Evolutionary conservation across 2,888 invertebrate species (phyloP).

Genomic region (Acronicta aceris): DNA sequence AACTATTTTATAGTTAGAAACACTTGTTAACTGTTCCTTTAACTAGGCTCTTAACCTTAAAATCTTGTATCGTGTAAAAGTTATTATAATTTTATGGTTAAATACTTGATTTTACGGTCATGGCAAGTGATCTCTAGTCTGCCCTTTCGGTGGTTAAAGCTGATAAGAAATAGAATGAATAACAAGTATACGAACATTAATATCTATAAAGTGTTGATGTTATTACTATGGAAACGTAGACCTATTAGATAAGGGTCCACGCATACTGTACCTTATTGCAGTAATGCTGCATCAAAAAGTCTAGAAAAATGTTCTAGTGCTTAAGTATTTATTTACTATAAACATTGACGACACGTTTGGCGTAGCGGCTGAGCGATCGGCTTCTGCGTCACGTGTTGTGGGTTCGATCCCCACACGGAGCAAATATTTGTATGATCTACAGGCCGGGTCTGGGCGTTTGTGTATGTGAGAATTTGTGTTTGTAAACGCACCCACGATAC

Average conservation of each 20-base stretch:
- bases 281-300: neutral
- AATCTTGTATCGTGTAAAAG: conserved; percentile 25
- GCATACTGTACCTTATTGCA: conserved; percentile 6
- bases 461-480: too few relatives aligned
- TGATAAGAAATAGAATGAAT: conserved; percentile 49
- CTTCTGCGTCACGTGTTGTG: too few relatives aligned
- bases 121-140: conserved; percentile 49
- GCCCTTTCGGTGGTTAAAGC: conserved; percentile 39
- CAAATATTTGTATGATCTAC: too few relatives aligned
- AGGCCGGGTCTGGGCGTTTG: too few relatives aligned
- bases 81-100: conserved; percentile 51
- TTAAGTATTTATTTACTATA: too few relatives aligned
- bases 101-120: conserved; percentile 49
- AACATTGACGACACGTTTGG: too few relatives aligned
- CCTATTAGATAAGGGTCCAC: conserved; percentile 13
- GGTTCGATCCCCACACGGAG: too few relatives aligned
- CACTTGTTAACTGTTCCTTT: conserved; percentile 20
- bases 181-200: conserved; percentile 33
- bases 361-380: too few relatives aligned
- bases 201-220: conserved; percentile 30
- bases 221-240: conserved; percentile 24
- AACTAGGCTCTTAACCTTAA: conserved; percentile 33
- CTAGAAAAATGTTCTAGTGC: too few relatives aligned
- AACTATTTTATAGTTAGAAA: conserved; percentile 21
- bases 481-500: too few relatives aligned